Percentiles rank a stretch among this genome's conserved stretches.
phyloP scores from a whole-genome alignment of 2,797 vertebrate species.

The Remorina albescens region DNA sequence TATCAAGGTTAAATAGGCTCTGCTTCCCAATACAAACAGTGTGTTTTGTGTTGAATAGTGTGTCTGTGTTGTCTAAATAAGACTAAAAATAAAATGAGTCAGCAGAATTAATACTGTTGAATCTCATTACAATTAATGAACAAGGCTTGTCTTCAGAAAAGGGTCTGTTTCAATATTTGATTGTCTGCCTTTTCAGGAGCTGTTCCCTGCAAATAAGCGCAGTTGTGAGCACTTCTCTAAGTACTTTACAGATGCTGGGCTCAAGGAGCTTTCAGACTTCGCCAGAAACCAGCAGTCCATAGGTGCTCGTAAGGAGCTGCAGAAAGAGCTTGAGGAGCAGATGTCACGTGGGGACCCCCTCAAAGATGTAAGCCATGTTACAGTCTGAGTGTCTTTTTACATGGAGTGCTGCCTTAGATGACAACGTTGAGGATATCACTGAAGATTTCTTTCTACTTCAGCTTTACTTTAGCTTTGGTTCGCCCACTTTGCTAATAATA shows the following conservation, averaged over 20 bases:
- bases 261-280: slow-evolving; percentile 93
- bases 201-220: slow-evolving; percentile 95
- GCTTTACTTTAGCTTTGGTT: slow-evolving; percentile 15
- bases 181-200: slow-evolving; percentile 84
- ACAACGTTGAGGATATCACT: slow-evolving; percentile 9
- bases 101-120: slow-evolving; percentile 1
- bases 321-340: slow-evolving; percentile 94
- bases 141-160: slow-evolving; percentile 16
- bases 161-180: slow-evolving; percentile 28
- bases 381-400: slow-evolving; percentile 7
- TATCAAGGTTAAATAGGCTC: background rate
- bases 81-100: slow-evolving; percentile 1
- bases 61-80: background rate
- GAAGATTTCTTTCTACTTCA: slow-evolving; percentile 38
- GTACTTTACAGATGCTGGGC: slow-evolving; percentile 93
- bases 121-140: slow-evolving; percentile 5
- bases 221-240: slow-evolving; percentile 95
- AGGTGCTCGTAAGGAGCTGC: slow-evolving; percentile 93
- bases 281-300: slow-evolving; percentile 94
- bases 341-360: slow-evolving; percentile 92
- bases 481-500: slow-evolving; percentile 24
- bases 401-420: background rate
- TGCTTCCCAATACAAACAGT: background rate
- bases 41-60: background rate
- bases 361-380: slow-evolving; percentile 86